Evolutionary conservation across 2,888 invertebrate genomes (phyloP), one percentile per base, ranked within the genome.

Genomic region (Dermolepida albohirtum): DNA sequence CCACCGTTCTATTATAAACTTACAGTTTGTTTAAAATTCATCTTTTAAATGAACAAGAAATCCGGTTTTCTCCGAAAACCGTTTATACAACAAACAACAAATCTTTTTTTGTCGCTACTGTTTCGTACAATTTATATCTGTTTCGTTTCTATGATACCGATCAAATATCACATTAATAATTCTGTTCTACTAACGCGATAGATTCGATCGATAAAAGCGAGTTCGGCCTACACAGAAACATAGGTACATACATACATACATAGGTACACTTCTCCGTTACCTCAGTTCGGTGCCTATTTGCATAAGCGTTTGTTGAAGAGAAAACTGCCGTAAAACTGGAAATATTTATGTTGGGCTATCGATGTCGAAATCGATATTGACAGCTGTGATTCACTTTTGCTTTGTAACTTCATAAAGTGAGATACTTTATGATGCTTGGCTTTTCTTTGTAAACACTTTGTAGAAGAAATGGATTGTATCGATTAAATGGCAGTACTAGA

Each of bases 261-360:
- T n/a, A n/a, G n/a, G 22, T 29, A 41, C 16, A 43, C 34, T n/a
- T 47, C 34, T 47, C 59, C 44, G 59, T 47, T 47, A 47, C 47
- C 59, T 7, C 40, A n/a, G 12, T 43, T 12, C 57, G 34, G 27
- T 47, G 27, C 34, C 14, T 7, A 59, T 59, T 59, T 47, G 59
- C 59, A 59, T 59, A 47, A 59, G 16, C 54, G 54, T 17, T 54
- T 34, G 34, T 39, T 34, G 47, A 44, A 44, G 57, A 57, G 59
- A 59, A 59, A 59, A 59, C 44, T 59, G 44, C 47, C 59, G 59
- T 59, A 59, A 59, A 59, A 59, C 59, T 59, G 59, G 59, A 59
- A 59, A 59, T 59, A 34, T 59, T 59, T 47, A 59, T 47, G 47
- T 47, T 7, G 47, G 14, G 10, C 16, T 47, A 47, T 47, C 59